Evolutionary conservation across 2,797 vertebrate genomes (phyloP).

Genomic region (Chaenodraco wilsoni): DNA sequence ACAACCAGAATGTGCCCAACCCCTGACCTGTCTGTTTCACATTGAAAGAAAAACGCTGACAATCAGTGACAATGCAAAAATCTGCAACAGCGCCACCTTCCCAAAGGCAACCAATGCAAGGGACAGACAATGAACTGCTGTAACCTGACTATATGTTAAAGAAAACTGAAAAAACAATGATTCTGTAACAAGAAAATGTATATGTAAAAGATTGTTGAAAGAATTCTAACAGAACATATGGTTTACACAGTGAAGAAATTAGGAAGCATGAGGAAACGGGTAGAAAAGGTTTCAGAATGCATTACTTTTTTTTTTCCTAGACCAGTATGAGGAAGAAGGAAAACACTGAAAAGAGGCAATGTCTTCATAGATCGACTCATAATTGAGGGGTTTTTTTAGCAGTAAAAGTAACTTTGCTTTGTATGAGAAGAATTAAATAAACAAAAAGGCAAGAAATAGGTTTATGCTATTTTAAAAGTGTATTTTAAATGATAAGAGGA

Average conservation of each 20-base stretch:
- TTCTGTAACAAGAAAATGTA: neutral
- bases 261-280: neutral
- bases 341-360: neutral
- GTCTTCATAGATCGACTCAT: neutral
- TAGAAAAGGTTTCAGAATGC: conserved; percentile 4
- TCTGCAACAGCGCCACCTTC: conserved; percentile 13
- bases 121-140: conserved; percentile 14
- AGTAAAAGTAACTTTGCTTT: neutral
- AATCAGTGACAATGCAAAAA: conserved; percentile 74
- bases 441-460: neutral
- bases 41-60: conserved; percentile 78
- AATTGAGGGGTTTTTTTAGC: neutral
- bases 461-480: no score
- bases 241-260: conserved; percentile 3
- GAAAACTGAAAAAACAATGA: neutral
- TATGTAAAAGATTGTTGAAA: neutral
- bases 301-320: neutral
- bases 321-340: conserved; percentile 36
- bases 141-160: neutral
- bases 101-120: conserved; percentile 32
- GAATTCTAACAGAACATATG: neutral
- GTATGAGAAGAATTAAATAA: neutral
- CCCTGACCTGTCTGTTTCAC: conserved; percentile 14
- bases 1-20: conserved; percentile 2
- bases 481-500: no score